Conservation (phyloP, 2,888 invertebrate genomes). For the Pandemis heparana region DNA sequence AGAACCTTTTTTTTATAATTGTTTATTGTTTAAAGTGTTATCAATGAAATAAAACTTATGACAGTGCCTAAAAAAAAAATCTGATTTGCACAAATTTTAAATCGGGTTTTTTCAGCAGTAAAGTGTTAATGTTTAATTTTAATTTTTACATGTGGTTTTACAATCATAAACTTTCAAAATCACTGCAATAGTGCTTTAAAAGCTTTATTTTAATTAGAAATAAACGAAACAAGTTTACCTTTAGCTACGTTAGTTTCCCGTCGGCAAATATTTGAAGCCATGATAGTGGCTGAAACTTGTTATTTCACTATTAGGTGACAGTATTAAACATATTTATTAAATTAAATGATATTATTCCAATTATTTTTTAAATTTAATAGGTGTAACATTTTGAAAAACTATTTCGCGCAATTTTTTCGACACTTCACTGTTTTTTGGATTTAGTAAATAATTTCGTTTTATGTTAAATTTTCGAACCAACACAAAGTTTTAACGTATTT, state of each 20-base stretch:
- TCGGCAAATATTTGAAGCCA: slow-evolving; percentile 31
- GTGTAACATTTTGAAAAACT: not conserved
- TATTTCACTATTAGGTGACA: not conserved
- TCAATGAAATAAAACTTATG: too few species aligned
- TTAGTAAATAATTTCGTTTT: not conserved
- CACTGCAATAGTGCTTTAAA: not conserved
- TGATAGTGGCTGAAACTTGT: slow-evolving; percentile 13
- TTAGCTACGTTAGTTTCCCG: slow-evolving; percentile 20
- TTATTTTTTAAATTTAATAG: not conserved
- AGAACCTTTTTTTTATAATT: too few species aligned
- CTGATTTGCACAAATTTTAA: too few species aligned
- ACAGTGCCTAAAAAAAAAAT: too few species aligned
- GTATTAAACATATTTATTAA: not conserved
- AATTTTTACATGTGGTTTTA: too few species aligned
- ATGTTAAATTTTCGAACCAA: not conserved
- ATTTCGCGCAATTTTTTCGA: not conserved
- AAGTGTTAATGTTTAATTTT: too few species aligned
- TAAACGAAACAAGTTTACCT: slow-evolving; percentile 27
- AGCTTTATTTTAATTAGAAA: slow-evolving; percentile 18
- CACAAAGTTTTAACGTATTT: slow-evolving; percentile 26
- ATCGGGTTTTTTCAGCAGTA: too few species aligned
- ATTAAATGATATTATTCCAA: not conserved
- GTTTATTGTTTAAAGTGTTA: too few species aligned
- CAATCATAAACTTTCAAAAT: not conserved
- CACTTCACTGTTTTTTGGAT: slow-evolving; percentile 24